Evolutionary conservation across 2,888 invertebrate genomes (phyloP).

Genomic region (Caenorhabditis sp.): DNA sequence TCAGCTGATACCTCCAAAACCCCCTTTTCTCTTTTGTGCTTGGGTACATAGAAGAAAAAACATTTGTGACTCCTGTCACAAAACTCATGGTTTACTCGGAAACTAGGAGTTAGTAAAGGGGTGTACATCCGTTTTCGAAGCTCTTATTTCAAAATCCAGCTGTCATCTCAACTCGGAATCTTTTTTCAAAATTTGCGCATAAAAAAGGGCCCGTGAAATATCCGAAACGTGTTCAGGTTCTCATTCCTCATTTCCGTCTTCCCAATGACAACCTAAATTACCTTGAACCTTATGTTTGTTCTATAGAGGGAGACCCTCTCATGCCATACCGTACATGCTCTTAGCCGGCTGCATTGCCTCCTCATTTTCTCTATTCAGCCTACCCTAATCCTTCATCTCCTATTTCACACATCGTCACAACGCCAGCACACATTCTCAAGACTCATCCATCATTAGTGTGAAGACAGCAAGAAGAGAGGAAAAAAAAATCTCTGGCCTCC

Average conservation of each 20-base stretch:
- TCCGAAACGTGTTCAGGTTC: neutral
- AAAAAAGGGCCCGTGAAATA: too few relatives aligned
- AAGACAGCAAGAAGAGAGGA: constrained; percentile 30
- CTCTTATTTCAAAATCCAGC: too few relatives aligned
- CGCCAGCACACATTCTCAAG: constrained; percentile 35
- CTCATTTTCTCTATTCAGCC: neutral
- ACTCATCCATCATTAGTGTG: constrained; percentile 61
- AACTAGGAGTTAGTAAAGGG: too few relatives aligned
- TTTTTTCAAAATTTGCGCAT: too few relatives aligned
- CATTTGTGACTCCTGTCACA: too few relatives aligned
- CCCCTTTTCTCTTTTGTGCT: too few relatives aligned
- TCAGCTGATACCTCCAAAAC: too few relatives aligned
- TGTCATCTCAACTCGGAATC: too few relatives aligned
- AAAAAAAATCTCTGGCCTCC: constrained; percentile 29
- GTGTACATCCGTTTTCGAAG: too few relatives aligned
- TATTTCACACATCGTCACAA: constrained; percentile 53
- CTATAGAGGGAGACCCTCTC: neutral
- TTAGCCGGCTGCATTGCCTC: neutral
- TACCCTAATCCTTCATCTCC: constrained; percentile 46
- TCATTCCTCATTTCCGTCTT: neutral
- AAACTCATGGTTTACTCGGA: too few relatives aligned
- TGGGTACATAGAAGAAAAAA: too few relatives aligned
- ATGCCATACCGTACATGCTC: constrained; percentile 1
- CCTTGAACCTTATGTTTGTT: constrained; percentile 14
- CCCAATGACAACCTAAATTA: constrained; percentile 7